Evolutionary conservation across 2,797 vertebrate genomes (phyloP).

Genomic region (Crenichthys baileyi): DNA sequence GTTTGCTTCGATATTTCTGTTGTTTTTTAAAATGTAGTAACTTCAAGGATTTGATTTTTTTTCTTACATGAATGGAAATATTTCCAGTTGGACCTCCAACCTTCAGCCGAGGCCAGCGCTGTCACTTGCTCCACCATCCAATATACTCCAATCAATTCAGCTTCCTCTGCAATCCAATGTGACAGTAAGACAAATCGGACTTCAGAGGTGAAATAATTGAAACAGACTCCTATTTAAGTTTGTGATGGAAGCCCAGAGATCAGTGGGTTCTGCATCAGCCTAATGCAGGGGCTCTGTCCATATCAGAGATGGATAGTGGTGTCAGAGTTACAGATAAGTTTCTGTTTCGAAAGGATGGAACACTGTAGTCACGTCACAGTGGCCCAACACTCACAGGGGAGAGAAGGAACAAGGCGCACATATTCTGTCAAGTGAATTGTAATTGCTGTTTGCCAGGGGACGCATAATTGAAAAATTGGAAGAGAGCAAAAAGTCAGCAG

Average conservation of each 20-base stretch:
- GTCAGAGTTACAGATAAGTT: constrained; percentile 71
- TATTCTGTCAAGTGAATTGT: constrained; percentile 58
- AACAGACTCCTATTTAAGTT: constrained; percentile 64
- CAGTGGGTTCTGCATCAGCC: constrained; percentile 38
- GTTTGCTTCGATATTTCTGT: neutral
- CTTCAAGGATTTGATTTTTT: neutral
- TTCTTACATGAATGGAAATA: neutral
- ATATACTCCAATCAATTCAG: constrained; percentile 67
- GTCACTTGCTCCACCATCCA: constrained; percentile 50
- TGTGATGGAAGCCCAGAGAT: constrained; percentile 28
- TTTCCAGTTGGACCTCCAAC: constrained; percentile 16
- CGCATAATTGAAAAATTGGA: constrained; percentile 67
- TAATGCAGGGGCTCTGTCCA: constrained; percentile 37
- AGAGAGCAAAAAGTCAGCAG: constrained; percentile 59
- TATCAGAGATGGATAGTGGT: constrained; percentile 74
- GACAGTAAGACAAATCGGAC: constrained; percentile 73
- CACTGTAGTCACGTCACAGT: constrained; percentile 54
- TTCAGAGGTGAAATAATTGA: constrained; percentile 73
- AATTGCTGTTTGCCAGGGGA: constrained; percentile 63
- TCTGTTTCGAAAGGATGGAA: constrained; percentile 60
- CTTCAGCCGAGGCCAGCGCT: constrained; percentile 35
- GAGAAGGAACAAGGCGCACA: constrained; percentile 25
- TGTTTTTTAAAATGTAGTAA: neutral
- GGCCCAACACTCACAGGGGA: constrained; percentile 12
- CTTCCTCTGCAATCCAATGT: constrained; percentile 56